Conservation (phyloP, 2,113 vertebrate genomes). For the Sula dactylatra region DNA sequence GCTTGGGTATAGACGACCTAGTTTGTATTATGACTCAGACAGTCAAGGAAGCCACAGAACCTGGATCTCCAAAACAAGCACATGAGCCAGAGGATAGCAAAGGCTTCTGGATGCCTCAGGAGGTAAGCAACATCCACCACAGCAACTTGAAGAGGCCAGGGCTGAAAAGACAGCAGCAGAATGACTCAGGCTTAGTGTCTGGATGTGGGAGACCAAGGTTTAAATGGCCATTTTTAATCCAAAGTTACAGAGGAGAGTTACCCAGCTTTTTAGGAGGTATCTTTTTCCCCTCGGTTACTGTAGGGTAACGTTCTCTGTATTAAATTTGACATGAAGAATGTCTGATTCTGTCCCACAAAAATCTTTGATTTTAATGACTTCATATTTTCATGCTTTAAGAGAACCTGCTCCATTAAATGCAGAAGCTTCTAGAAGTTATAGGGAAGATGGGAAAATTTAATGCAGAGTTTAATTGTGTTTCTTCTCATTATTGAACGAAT, state of each 20-base stretch:
- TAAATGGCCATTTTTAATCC: neutral
- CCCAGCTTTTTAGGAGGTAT: neutral
- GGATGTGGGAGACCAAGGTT: rapidly evolving
- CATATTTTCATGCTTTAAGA: neutral
- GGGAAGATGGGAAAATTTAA: neutral
- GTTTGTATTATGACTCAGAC: conserved; percentile 18
- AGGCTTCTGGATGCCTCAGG: neutral
- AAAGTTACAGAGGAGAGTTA: neutral
- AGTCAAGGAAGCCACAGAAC: neutral
- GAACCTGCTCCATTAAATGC: neutral
- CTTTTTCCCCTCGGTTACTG: neutral
- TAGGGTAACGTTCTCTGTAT: neutral
- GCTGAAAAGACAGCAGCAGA: neutral
- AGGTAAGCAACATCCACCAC: neutral
- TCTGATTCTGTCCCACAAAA: neutral
- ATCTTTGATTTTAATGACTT: neutral
- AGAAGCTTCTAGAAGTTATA: neutral
- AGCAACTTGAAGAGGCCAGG: neutral
- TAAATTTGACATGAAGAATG: neutral
- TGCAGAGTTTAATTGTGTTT: neutral
- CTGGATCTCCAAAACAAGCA: neutral
- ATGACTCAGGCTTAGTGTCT: neutral
- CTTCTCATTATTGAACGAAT: neutral
- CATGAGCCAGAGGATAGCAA: neutral
- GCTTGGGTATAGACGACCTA: neutral